Evolutionary conservation across 1,140 invertebrate genomes (phyloP), one percentile per base, ranked within the genome.

Genomic region (Acromyrmex charruanus): DNA sequence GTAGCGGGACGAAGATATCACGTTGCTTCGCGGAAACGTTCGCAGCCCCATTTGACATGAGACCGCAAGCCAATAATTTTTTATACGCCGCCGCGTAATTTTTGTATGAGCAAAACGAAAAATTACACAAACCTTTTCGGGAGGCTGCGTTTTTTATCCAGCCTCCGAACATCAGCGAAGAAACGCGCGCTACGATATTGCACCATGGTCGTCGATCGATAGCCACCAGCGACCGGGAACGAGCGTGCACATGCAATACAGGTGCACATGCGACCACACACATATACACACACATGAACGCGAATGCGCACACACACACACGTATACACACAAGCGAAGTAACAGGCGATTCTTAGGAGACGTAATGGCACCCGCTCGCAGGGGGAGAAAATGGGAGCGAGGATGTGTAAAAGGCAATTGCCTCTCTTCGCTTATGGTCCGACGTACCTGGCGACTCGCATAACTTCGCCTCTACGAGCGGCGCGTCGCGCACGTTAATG

Each of bases 391-490:
- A 94, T 92, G 93, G 92, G 93, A 93, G 90, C 93, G 93, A 94
- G 92, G 93, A 94, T 94, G 93, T 94, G 93, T 94, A 94, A 94
- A 94, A 94, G 94, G 94, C 94, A 93, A 94, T 94, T 94, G 93
- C 92, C 89, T 88, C 71, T 93, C 88, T 88, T 88, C 93, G 86
- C 92, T 94, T 94, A 94, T 94, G 93, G 94, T 84, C 92, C 93
- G 92, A 91, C 92, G 90, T 91, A 92, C 88, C 89, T 87, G 88
- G 91, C 91, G 88, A 91, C 88, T 91, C 86, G 89, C 91, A 91
- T 91, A 88, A 89, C 91, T 90, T 92, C 74, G 89, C 65, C 66
- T 65, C 59, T 77, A 87, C 91, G 81, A 87, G 28, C 88, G 53
- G 77, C 86, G 86, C 88, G 85, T 89, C 89, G 86, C 88, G 88